Conservation (phyloP, 2,888 invertebrate species). For the Drosophila borealis region DNA sequence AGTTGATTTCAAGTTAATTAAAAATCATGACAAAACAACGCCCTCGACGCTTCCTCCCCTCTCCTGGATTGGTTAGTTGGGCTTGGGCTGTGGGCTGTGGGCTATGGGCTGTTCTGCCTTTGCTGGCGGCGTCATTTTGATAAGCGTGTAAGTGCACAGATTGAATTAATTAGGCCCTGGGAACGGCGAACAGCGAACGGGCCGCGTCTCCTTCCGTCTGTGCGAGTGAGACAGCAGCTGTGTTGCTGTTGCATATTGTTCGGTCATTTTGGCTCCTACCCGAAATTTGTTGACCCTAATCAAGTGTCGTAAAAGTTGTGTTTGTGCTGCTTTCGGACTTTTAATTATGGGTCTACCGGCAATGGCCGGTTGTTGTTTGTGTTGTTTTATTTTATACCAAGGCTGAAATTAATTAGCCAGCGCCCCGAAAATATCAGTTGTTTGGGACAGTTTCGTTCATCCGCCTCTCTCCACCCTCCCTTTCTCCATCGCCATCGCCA, state of each 20-base stretch:
- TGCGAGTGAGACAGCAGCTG: slow-evolving; percentile 43
- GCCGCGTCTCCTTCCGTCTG: slow-evolving; percentile 7
- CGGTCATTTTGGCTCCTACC: slow-evolving; percentile 25
- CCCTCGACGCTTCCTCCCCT: slow-evolving; percentile 6
- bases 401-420: slow-evolving; percentile 69
- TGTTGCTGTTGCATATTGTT: slow-evolving; percentile 45
- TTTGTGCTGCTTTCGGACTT: slow-evolving; percentile 52
- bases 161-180: slow-evolving; percentile 74
- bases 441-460: slow-evolving; percentile 1
- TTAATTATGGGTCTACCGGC: slow-evolving; percentile 61
- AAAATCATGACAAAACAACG: slow-evolving; percentile 74
- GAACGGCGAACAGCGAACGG: neutral
- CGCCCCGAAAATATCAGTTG: slow-evolving; percentile 24
- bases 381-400: slow-evolving; percentile 29
- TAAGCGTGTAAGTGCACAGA: slow-evolving; percentile 81
- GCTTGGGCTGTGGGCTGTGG: slow-evolving; percentile 16
- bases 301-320: slow-evolving; percentile 75
- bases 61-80: slow-evolving; percentile 36
- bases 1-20: slow-evolving; percentile 83
- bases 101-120: slow-evolving; percentile 13
- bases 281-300: slow-evolving; percentile 66
- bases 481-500: slow-evolving; percentile 1
- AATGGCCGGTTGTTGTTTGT: slow-evolving; percentile 21
- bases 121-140: slow-evolving; percentile 53
- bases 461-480: slow-evolving; percentile 6